Conservation (phyloP, 2,888 invertebrate genomes). For the Frankliniella fusca region DNA sequence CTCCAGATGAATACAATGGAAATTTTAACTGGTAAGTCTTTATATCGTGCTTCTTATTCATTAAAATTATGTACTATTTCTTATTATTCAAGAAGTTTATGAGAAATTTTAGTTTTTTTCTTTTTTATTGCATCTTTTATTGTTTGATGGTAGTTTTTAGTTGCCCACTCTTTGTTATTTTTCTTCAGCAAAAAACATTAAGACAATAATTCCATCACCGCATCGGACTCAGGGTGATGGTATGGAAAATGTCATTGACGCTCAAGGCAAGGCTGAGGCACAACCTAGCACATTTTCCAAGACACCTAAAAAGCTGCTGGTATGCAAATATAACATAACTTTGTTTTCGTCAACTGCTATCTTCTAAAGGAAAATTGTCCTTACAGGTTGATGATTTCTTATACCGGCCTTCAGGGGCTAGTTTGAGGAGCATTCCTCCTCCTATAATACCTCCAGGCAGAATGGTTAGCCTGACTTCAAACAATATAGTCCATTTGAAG, state of each 20-base stretch:
- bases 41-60: background rate
- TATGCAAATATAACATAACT: background rate
- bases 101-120: background rate
- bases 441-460: conserved; percentile 53
- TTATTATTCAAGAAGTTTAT: background rate
- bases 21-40: background rate
- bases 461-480: conserved; percentile 60
- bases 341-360: background rate
- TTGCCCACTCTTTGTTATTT: background rate
- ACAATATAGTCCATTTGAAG: conserved; percentile 56
- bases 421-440: conserved; percentile 45
- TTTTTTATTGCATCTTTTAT: background rate
- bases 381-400: conserved; percentile 44
- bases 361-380: background rate
- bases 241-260: conserved; percentile 59
- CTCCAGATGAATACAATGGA: background rate
- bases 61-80: background rate
- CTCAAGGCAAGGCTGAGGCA: conserved; percentile 36
- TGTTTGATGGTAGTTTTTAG: background rate
- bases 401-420: conserved; percentile 48
- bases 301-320: background rate
- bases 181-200: background rate
- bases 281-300: background rate
- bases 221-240: conserved; percentile 70
- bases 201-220: conserved; percentile 34